Base-by-base conservation (phyloP, 2,797 vertebrate genomes). In the Graptemys geographica region DNA sequence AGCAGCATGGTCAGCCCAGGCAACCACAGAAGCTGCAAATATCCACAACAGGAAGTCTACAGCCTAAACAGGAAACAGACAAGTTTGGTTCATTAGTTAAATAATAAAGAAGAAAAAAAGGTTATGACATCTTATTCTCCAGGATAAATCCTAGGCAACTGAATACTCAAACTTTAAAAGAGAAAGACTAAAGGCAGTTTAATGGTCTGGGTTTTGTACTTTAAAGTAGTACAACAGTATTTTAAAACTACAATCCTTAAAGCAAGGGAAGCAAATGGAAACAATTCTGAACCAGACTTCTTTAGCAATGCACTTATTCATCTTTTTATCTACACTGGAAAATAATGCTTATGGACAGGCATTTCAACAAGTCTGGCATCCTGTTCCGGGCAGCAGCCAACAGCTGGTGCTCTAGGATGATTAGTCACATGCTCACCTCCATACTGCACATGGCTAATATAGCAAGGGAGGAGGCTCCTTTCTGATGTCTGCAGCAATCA, bases 1-100 rank as follows among this genome's bases (percentile, higher is more conserved):
- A 94, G 98, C 98, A 53, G 95, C 89, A 57, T 99, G 99, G 96
- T 99, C 99, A 12, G 98, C 98, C 99, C 99, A 99, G 23, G 98
- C 98, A 44, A 99, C 98, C 9, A 99, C 99, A 4, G 98, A 98
- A 0, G 98, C 98, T 25, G 98, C 98, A 86, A 99, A 99, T 21
- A 99, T 89, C 96, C 98, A 98, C 84, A 99, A 93, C 65, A 99
- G 98, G 97, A 99, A 99, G 96, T 98, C 98, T 86, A 98, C 94
- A 93, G 98, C 98, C 99, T 99, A 88, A 28, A 86, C 13, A 86
- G 72, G 79, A 97, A 98, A 96, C 33, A 91, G 74, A 52, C 82
- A 92, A 87, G 49, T 18, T 23, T 18, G 86, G 33, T 76, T 90
- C 76, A 93, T 28, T 79, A 76, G 78, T 84, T 81, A 0, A 84